Conservation (phyloP, 1,140 invertebrate species). For the Brachionus plicatilis region DNA sequence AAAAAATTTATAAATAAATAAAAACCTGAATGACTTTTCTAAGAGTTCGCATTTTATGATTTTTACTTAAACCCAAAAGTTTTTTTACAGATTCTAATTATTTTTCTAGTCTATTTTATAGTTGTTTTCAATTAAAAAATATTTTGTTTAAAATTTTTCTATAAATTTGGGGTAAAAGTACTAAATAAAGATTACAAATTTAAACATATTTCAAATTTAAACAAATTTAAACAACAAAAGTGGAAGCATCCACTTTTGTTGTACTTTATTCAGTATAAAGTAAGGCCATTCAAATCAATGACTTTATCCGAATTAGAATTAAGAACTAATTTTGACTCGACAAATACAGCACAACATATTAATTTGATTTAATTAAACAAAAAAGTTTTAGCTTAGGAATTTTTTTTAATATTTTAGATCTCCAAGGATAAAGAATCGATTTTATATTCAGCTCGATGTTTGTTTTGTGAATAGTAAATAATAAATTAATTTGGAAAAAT, state of each 20-base stretch:
- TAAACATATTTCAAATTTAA: not conserved
- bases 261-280: not conserved
- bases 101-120: not conserved
- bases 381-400: not conserved
- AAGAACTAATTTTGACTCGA: too few species aligned
- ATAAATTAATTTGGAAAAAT: not conserved
- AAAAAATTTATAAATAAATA: not conserved
- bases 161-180: not conserved
- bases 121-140: not conserved
- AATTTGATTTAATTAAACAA: not conserved
- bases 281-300: not conserved
- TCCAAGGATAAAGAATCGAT: not conserved
- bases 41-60: not conserved
- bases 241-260: too few species aligned
- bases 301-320: too few species aligned
- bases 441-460: not conserved
- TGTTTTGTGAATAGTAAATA: not conserved
- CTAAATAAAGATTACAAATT: not conserved
- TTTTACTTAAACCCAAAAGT: not conserved
- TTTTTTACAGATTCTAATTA: not conserved
- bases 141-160: not conserved
- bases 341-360: not conserved
- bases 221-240: too few species aligned
- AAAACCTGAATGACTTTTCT: not conserved
- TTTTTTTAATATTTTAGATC: not conserved